A percentile compares a stretch with the other conserved stretches of the same genome.
These are phyloP conservation scores for Cotesia vestalis DNA, from an alignment of 1,140 invertebrate species.

Conservation along the genomic window DNA sequence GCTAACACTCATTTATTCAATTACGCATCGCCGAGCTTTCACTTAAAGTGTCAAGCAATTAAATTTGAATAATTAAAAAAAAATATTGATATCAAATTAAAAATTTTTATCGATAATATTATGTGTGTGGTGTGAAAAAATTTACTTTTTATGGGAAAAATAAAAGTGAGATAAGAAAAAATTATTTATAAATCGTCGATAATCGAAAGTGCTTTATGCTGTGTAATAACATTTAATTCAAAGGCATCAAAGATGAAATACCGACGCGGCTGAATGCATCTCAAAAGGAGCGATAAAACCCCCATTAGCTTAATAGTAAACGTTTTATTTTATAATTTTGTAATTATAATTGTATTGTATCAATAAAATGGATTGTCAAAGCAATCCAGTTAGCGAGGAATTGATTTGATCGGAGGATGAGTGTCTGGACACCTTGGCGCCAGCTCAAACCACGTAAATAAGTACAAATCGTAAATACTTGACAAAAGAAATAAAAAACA, in stretches of 20 bases:
- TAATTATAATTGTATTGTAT: neutral
- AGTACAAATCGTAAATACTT: slow-evolving; percentile 37
- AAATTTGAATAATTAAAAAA: too few relatives aligned
- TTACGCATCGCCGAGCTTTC: too few relatives aligned
- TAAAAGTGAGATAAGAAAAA: too few relatives aligned
- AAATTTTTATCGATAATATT: neutral
- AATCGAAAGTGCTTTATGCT: too few relatives aligned
- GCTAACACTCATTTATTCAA: too few relatives aligned
- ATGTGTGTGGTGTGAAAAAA: neutral
- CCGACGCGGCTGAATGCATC: neutral
- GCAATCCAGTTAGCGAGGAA: slow-evolving; percentile 35
- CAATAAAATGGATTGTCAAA: neutral
- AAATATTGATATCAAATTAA: too few relatives aligned
- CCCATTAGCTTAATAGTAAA: neutral
- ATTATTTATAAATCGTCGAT: too few relatives aligned
- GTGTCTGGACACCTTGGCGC: slow-evolving; percentile 41
- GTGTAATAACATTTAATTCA: too few relatives aligned
- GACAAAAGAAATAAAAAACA: slow-evolving; percentile 44
- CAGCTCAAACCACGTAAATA: slow-evolving; percentile 9
- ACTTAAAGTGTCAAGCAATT: too few relatives aligned
- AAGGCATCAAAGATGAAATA: slow-evolving; percentile 14
- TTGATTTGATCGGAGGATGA: slow-evolving; percentile 39
- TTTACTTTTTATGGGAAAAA: too few relatives aligned
- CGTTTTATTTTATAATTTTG: neutral
- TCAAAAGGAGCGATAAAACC: slow-evolving; percentile 24